phyloP scores from a whole-genome alignment of 2,888 invertebrate genomes.

The Meandrusa payeni region DNA sequence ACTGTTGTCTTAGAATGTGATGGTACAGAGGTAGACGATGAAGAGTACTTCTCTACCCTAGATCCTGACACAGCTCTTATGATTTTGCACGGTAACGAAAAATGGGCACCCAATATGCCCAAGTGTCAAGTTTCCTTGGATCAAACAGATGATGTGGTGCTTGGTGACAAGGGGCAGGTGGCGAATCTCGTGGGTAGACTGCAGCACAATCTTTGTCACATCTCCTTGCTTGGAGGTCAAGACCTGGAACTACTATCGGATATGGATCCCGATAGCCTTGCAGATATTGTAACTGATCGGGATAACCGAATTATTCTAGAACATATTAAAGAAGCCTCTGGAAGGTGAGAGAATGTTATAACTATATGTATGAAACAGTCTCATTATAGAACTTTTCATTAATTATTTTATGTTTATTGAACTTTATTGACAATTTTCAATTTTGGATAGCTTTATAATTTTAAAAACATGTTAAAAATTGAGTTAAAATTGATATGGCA shows the following conservation, averaged over 20 bases:
- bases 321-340: constrained; percentile 91
- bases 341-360: constrained; percentile 72
- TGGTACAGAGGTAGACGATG: constrained; percentile 97
- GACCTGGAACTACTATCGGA: constrained; percentile 92
- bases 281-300: constrained; percentile 88
- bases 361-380: constrained; percentile 2
- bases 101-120: constrained; percentile 85
- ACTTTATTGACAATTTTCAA: no score
- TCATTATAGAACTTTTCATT: no score
- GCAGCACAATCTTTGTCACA: constrained; percentile 90
- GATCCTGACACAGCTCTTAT: constrained; percentile 93
- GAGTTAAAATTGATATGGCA: no score
- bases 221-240: constrained; percentile 90
- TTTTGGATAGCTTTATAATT: no score
- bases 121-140: constrained; percentile 83
- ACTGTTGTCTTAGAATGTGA: constrained; percentile 94
- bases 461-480: no score
- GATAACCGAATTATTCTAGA: constrained; percentile 88
- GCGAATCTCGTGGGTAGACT: constrained; percentile 89
- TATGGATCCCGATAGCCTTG: constrained; percentile 94
- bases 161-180: constrained; percentile 81
- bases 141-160: constrained; percentile 77
- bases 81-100: constrained; percentile 88
- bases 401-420: not conserved
- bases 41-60: constrained; percentile 95